Evolutionary conservation across 2,797 vertebrate genomes (phyloP).

Genomic region (Eurystomus glaucurus): DNA sequence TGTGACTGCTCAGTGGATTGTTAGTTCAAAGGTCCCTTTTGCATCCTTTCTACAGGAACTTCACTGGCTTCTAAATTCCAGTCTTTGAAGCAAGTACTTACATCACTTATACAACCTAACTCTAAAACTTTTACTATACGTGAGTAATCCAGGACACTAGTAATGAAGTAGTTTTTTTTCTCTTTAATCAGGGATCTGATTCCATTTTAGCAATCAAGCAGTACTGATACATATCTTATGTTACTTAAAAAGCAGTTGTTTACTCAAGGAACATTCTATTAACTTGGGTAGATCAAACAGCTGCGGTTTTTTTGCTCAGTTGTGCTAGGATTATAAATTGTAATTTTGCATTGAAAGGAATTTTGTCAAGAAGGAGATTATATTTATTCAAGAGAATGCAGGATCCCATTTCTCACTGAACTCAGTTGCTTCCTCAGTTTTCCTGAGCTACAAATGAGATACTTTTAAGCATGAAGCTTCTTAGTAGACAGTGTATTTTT

Average conservation of each 20-base stretch:
- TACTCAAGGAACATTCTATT: background rate
- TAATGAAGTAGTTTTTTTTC: background rate
- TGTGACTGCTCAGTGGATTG: background rate
- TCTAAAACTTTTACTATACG: background rate
- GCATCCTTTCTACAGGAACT: background rate
- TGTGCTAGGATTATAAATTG: background rate
- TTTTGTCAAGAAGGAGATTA: background rate
- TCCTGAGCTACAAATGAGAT: background rate
- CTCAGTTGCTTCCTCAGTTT: background rate
- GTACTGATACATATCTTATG: fast-evolving
- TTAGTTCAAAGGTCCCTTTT: background rate
- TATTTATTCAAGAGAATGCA: background rate
- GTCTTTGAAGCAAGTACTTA: background rate
- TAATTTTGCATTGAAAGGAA: background rate
- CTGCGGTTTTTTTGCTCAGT: background rate
- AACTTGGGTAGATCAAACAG: background rate
- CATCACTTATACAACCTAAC: background rate
- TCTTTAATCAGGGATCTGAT: background rate
- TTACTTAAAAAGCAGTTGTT: background rate
- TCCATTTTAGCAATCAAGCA: background rate
- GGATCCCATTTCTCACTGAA: background rate
- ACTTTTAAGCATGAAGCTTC: background rate
- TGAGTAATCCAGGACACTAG: background rate
- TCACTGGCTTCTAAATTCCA: background rate
- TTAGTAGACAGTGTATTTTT: background rate